Percentiles rank a stretch among this genome's conserved stretches.
Conservation (phyloP, 2,797 vertebrate species). For the Discoglossus pictus region DNA sequence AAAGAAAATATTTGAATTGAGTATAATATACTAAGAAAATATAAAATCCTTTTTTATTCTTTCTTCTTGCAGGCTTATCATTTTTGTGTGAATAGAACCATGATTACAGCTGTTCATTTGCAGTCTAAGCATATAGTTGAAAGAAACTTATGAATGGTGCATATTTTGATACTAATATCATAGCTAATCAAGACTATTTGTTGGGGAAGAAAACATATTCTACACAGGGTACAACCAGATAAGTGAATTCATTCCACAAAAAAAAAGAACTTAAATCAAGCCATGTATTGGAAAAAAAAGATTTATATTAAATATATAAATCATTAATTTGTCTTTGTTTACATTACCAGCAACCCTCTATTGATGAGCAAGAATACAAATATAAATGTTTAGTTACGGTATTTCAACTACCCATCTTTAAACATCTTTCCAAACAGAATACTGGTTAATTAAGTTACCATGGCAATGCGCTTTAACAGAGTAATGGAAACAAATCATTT, state of each 20-base stretch:
- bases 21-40: no score
- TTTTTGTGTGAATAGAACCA: conserved; percentile 38
- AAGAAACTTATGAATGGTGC: conserved; percentile 19
- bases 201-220: conserved; percentile 23
- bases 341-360: no score
- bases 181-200: conserved; percentile 40
- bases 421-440: conserved; percentile 13
- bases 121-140: conserved; percentile 38
- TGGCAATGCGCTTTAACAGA: conserved; percentile 36
- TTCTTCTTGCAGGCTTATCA: conserved; percentile 14
- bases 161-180: conserved; percentile 5
- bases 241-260: not conserved
- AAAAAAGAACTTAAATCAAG: no score
- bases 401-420: conserved; percentile 25
- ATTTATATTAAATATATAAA: no score
- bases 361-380: no score
- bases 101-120: conserved; percentile 45
- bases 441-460: conserved; percentile 41
- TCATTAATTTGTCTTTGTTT: no score
- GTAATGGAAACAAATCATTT: conserved; percentile 43
- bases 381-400: conserved; percentile 4
- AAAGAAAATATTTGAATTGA: no score
- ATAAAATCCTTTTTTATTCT: not conserved
- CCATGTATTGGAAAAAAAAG: no score
- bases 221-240: not conserved